Evolutionary conservation across 1,140 invertebrate species (phyloP).

Genomic region (Anagrus nilaparvatae): DNA sequence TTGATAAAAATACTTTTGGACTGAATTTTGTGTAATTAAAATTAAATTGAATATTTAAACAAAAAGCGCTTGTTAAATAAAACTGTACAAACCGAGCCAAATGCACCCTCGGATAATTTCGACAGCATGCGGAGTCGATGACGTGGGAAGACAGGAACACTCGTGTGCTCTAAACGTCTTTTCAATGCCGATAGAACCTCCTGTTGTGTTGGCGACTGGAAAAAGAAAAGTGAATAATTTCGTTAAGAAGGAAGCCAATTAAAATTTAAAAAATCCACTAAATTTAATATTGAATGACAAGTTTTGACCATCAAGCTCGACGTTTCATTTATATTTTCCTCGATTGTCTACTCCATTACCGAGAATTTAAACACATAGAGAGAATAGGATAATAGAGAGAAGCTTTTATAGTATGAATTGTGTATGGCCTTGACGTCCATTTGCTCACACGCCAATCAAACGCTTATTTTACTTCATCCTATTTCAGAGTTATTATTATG

Average conservation of each 20-base stretch:
- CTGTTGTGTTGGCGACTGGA: conserved; percentile 60
- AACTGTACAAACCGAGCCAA: conserved; percentile 67
- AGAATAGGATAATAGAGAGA: too few species aligned
- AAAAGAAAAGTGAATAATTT: conserved; percentile 30
- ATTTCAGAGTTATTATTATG: conserved; percentile 12
- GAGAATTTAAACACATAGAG: not conserved
- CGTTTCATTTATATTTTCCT: too few species aligned
- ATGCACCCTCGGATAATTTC: conserved; percentile 81
- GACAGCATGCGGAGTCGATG: conserved; percentile 79
- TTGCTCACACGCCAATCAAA: conserved; percentile 6
- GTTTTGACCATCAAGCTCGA: too few species aligned
- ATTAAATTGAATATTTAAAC: too few species aligned
- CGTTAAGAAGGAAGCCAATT: too few species aligned
- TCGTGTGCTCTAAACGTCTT: conserved; percentile 57
- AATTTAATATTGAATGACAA: too few species aligned
- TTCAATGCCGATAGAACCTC: conserved; percentile 60
- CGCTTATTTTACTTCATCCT: not conserved
- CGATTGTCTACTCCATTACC: too few species aligned
- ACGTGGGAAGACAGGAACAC: conserved; percentile 71
- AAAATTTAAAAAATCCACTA: too few species aligned
- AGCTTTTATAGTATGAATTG: too few species aligned
- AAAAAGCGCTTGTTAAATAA: not conserved
- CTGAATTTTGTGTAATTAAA: too few species aligned
- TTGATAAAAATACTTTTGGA: too few species aligned
- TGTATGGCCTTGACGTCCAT: conserved; percentile 18